These are phyloP conservation scores for Bettongia penicillata DNA, from an alignment of 2,113 vertebrate species.

Conservation along the genomic window DNA sequence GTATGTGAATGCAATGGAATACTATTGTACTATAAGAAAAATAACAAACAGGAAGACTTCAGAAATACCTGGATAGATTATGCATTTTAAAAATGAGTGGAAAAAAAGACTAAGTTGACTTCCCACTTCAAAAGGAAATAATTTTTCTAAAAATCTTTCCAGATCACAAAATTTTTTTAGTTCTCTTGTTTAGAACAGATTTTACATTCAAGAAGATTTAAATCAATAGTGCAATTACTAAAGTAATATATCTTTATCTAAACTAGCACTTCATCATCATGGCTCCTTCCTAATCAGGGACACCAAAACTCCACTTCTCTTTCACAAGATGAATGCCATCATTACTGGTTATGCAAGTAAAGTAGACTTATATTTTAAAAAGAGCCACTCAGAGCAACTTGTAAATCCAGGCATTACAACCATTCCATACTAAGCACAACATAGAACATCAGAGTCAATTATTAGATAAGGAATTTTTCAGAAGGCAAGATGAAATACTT, in stretches of 20 bases:
- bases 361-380: constrained; percentile 50
- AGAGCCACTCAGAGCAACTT: constrained; percentile 39
- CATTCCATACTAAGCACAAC: constrained; percentile 7
- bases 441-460: constrained; percentile 11
- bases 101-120: neutral
- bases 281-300: constrained; percentile 36
- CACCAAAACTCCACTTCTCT: constrained; percentile 18
- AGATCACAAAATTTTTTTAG: neutral
- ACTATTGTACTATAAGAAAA: too few relatives aligned
- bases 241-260: constrained; percentile 28
- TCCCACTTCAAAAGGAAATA: constrained; percentile 30
- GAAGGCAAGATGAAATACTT: neutral
- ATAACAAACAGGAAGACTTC: too few relatives aligned
- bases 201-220: constrained; percentile 42
- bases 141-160: constrained; percentile 27
- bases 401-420: constrained; percentile 28
- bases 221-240: constrained; percentile 47
- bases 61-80: neutral
- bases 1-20: too few relatives aligned
- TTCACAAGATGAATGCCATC: constrained; percentile 32
- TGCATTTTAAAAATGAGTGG: neutral
- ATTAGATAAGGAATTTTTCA: constrained; percentile 39
- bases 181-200: neutral
- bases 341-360: constrained; percentile 28
- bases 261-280: neutral